Base-by-base conservation (phyloP, 2,113 vertebrate species). In the Chascanopsetta lugubris region DNA sequence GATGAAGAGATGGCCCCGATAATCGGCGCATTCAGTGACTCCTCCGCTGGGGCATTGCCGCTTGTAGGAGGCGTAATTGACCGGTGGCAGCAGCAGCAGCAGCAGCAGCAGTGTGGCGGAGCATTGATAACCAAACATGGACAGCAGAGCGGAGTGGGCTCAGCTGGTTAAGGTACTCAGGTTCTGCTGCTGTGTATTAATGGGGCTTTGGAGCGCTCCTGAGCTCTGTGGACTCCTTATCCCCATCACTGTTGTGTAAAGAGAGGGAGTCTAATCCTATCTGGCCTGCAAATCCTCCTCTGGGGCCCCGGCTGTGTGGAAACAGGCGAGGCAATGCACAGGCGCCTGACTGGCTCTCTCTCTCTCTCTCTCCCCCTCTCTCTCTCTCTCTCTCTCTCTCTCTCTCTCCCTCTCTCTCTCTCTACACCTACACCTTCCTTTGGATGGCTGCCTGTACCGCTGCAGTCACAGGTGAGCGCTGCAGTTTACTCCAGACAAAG, bases 201-300 rank as follows among this genome's bases (percentile, higher is more conserved):
- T 75, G 73, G 85, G 73, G 86, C 84, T 89, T 90, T 89, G 80
- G 73, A 84, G 77, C 70, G 77, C 87, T 88, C 85, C 88, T 75
- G 85, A 84, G 79, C 80, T 87, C 77, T 60, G 62, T 54, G 15
- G 83, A 83, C 80, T 87, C 81, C 85, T 92, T 86, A 90, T 90
- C 88, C 90, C 80, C 89, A 77, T 90, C 87, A 83, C 74, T 90
- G 85, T 89, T 93, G 92, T 89, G 88, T 88, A 90, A 91, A 92
- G 90, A 92, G 87, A 90, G 77, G 70, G 76, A 86, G 82, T 15
- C 81, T 93, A 92, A 92, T 92, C 92, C 91, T 88, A 86, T 87
- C 86, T 89, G 85, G 74, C 80, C 86, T 61, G 69, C 78, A 90
- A 90, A 91, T 91, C 90, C 89, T 90, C 85, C 83, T 82, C 72